These are phyloP conservation scores for Hyles vespertilio DNA, from an alignment of 1,140 invertebrate genomes.

Conservation along the genomic window DNA sequence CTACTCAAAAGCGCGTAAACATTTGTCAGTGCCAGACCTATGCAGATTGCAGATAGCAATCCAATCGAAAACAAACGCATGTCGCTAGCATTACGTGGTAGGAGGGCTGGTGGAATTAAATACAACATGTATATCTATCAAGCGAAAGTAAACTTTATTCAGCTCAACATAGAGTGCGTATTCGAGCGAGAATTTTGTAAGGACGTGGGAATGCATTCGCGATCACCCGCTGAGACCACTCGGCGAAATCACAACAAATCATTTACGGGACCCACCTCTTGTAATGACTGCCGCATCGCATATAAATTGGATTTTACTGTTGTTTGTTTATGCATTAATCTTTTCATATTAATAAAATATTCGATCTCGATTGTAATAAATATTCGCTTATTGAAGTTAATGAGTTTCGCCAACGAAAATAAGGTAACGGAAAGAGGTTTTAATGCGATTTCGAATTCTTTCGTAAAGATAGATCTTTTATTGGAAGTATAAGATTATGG, in stretches of 20 bases:
- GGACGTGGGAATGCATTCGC: slow-evolving; percentile 54
- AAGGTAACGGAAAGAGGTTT: too few relatives aligned
- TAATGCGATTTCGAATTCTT: too few relatives aligned
- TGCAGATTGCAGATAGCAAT: slow-evolving; percentile 65
- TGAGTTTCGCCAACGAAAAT: too few relatives aligned
- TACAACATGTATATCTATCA: slow-evolving; percentile 13
- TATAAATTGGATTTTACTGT: slow-evolving; percentile 44
- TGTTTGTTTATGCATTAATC: slow-evolving; percentile 39
- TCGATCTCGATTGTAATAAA: too few relatives aligned
- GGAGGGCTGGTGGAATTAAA: slow-evolving; percentile 67
- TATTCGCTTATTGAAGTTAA: too few relatives aligned
- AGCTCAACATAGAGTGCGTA: neutral
- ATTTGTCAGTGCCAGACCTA: slow-evolving; percentile 1
- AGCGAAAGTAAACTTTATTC: too few relatives aligned
- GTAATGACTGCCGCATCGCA: slow-evolving; percentile 62
- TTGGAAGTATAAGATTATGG: too few relatives aligned
- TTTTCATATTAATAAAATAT: slow-evolving; percentile 7
- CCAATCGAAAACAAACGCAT: slow-evolving; percentile 68
- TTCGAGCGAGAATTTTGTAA: slow-evolving; percentile 16
- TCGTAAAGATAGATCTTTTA: too few relatives aligned
- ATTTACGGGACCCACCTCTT: slow-evolving; percentile 63
- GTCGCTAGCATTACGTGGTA: slow-evolving; percentile 65
- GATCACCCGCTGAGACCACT: slow-evolving; percentile 65
- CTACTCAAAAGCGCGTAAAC: neutral
- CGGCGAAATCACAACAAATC: slow-evolving; percentile 70